A percentile compares a stretch with the other conserved stretches of the same genome.
These are phyloP conservation scores for Bombycilla garrulus DNA, from an alignment of 2,113 vertebrate genomes.

Conservation along the genomic window DNA sequence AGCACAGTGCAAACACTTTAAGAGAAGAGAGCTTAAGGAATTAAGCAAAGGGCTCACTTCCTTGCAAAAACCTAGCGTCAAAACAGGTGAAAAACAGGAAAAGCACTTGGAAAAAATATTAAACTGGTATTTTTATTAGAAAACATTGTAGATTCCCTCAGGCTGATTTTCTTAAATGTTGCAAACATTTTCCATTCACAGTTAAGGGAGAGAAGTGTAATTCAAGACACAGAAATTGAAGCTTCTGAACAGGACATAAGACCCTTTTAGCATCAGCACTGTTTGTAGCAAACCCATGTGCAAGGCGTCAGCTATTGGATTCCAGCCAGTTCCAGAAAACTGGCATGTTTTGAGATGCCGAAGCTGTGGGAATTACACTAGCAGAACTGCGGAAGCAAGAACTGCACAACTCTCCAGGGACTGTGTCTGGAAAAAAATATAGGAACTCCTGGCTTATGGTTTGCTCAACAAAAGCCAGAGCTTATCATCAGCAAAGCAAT, in stretches of 20 bases:
- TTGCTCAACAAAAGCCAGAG: slow-evolving; percentile 57
- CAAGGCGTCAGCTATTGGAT: not conserved
- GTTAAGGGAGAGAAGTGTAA: not conserved
- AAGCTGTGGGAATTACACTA: slow-evolving; percentile 23
- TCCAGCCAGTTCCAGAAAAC: slow-evolving; percentile 17
- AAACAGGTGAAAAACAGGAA: not conserved
- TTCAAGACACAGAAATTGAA: not conserved
- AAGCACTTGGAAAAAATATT: not conserved
- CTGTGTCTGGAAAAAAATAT: slow-evolving; percentile 42
- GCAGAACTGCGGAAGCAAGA: slow-evolving; percentile 46
- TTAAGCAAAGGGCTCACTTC: not conserved
- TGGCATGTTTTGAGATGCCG: not conserved
- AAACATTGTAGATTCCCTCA: not conserved
- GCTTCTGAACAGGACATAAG: not conserved
- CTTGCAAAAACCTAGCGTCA: not conserved
- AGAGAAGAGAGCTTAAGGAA: not conserved
- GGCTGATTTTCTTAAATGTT: not conserved
- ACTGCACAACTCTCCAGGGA: slow-evolving; percentile 20
- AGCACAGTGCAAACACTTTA: not conserved
- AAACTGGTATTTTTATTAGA: not conserved
- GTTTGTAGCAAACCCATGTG: not conserved
- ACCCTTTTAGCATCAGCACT: not conserved
- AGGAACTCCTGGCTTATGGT: slow-evolving; percentile 44
- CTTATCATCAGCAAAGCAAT: slow-evolving; percentile 55
- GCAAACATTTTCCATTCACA: not conserved